Base-by-base conservation (phyloP, 2,113 vertebrate species). In the Anolis sagrei region DNA sequence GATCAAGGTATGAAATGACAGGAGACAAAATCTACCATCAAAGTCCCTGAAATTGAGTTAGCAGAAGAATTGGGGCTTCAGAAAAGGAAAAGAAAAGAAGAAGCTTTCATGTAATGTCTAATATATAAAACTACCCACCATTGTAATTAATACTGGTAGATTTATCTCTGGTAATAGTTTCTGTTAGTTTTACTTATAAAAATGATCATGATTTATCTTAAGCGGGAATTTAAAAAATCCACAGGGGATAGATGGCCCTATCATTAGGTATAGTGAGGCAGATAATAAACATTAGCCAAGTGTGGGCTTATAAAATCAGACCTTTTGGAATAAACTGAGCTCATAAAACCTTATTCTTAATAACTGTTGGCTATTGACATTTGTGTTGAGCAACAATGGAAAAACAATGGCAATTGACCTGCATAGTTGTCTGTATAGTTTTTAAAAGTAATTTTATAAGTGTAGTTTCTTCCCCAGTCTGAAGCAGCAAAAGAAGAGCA, bases 321-420 rank as follows among this genome's bases (percentile, higher is more conserved):
- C 54, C 11, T 87, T 88, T 64, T 36, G 16, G 11, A 88, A 86
- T 48, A 68, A 92, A 69, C 70, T 78, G 23, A 36, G 23, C 70
- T 91, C 83, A 83, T 84, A 88, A 90, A 85, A 68, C 19, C 86
- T 90, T 92, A 51, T 92, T 82, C 81, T 90, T 73, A 93, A 90
- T 61, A 70, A 84, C 82, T 83, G 73, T 93, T 86, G 90, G 92
- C 89, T 88, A 90, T 87, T 89, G 84, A 91, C 32, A 89, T 62
- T 66, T 81, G 68, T 51, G 32, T 51, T 36, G 74, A 76, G 27
- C 48, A 51, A 76, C 29, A 76, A 76, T 29, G n/a, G 27, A 48
- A 64, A 11, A 48, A 21, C 32, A 36, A 73, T 81, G 64, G 32
- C 86, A 89, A 39, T 2, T 11, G 54, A 68, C 58, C 27, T 70